phyloP scores from a whole-genome alignment of 2,888 invertebrate genomes.

The Andrena bicolor region DNA sequence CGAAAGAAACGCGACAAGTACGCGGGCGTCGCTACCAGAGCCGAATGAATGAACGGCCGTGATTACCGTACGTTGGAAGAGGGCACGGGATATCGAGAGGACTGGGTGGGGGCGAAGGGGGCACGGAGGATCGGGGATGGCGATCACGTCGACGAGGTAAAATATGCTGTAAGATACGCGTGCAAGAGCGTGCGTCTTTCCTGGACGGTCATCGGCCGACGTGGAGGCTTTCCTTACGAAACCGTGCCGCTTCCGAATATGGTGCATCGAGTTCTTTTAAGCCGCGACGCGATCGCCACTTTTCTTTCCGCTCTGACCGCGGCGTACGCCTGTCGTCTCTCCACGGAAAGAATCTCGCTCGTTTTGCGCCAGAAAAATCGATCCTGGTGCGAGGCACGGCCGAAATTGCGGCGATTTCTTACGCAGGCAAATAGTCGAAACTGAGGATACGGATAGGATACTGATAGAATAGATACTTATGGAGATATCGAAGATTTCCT shows the following conservation, averaged over 20 bases:
- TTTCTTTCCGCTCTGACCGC: slow-evolving; percentile 37
- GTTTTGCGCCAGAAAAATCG: slow-evolving; percentile 33
- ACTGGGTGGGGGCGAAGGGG: slow-evolving; percentile 3
- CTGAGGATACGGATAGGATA: no score
- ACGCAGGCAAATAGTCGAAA: background rate
- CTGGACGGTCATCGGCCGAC: slow-evolving; percentile 50
- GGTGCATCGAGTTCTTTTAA: slow-evolving; percentile 71
- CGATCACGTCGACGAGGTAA: slow-evolving; percentile 75
- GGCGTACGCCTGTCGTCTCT: slow-evolving; percentile 1
- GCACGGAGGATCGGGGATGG: slow-evolving; percentile 70
- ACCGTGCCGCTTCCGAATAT: slow-evolving; percentile 75
- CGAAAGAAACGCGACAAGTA: background rate
- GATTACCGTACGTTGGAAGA: slow-evolving; percentile 49
- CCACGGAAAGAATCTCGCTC: slow-evolving; percentile 30
- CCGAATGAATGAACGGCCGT: slow-evolving; percentile 68
- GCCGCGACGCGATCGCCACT: slow-evolving; percentile 34
- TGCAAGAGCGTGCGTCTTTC: slow-evolving; percentile 61
- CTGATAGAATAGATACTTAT: background rate
- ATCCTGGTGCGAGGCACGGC: slow-evolving; percentile 31
- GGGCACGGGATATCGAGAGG: slow-evolving; percentile 49
- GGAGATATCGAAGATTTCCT: background rate
- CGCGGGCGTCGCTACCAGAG: slow-evolving; percentile 29
- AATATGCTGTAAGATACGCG: slow-evolving; percentile 74
- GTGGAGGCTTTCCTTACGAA: slow-evolving; percentile 66
- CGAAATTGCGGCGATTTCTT: background rate